phyloP scores from a whole-genome alignment of 2,797 vertebrate genomes.

The Melopsittacus undulatus region DNA sequence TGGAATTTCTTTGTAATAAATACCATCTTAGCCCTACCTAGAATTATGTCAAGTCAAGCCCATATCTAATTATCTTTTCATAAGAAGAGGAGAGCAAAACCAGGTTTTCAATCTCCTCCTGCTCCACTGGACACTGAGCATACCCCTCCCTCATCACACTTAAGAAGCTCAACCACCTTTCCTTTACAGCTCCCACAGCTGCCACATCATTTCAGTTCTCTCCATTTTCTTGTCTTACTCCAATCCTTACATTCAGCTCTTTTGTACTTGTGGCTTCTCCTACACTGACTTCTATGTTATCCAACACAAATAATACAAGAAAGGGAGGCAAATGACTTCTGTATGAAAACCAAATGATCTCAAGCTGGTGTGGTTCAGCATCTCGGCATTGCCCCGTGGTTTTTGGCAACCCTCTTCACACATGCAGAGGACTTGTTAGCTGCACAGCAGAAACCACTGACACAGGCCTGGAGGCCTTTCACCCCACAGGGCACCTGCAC shows the following conservation, averaged over 20 bases:
- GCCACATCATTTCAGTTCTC: background rate
- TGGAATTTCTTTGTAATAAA: background rate
- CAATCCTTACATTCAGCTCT: background rate
- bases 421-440: background rate
- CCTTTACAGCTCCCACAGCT: background rate
- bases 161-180: background rate
- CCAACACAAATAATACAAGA: accelerated
- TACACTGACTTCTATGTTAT: background rate
- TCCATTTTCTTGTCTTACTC: background rate
- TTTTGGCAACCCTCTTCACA: background rate
- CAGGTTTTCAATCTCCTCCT: background rate
- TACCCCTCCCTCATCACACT: background rate
- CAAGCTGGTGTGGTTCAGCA: background rate
- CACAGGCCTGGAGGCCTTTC: accelerated
- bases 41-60: background rate
- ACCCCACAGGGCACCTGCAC: background rate
- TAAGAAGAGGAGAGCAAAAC: background rate
- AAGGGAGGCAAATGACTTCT: background rate
- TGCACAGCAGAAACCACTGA: background rate
- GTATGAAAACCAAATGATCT: background rate
- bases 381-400: accelerated
- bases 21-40: background rate
- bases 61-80: background rate
- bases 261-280: background rate
- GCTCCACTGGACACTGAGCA: accelerated